Base-by-base conservation (phyloP, 2,797 vertebrate genomes). In the Muscicapa comitata region DNA sequence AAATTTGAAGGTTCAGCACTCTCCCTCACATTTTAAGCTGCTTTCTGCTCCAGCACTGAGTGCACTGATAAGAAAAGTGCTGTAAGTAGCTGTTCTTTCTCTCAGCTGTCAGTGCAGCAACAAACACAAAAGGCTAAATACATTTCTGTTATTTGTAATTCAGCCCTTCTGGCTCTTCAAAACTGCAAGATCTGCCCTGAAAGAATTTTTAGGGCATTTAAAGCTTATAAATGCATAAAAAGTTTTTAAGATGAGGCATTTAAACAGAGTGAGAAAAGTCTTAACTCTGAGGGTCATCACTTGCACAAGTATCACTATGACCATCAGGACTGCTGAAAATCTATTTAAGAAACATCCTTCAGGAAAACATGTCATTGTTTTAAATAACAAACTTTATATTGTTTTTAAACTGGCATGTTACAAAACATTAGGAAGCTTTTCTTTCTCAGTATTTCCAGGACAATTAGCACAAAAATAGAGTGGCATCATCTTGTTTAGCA, bases 381-480 rank as follows among this genome's bases (percentile, higher is more conserved):
- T 53, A 65, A 53, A 37, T 63, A 76, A 63, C 10, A 8, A 53
- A 78, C n/a, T 78, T 76, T 5, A 63, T 13, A 35, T 5, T 53
- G 37, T 81, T 86, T 63, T 82, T 54, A 53, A 82, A 63, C 19
- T n/a, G n/a, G 10, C 28, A 38, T 1, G 4, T 50, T 25, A 76
- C 13, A 67, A 47, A 10, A 43, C 61, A 75, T 13, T 23, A 8
- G 7, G n/a, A 89, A 61, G 53, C 6, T 90, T 35, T 76, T 85
- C 25, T 75, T 89, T 66, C 75, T 48, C 21, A 45, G 37, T 65
- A 74, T 63, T 93, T 91, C 81, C 76, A 77, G 37, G 48, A 73
- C 42, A 83, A 95, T 88, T 74, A 86, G n/a, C 82, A 94, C 53
- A 83, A 82, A 94, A 90, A 90, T 61, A 94, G 59, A 77, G 50